A percentile compares a stretch with the other conserved stretches of the same genome.
Evolutionary conservation across 1,140 invertebrate genomes (phyloP).

Genomic region (Penaeus indicus): DNA sequence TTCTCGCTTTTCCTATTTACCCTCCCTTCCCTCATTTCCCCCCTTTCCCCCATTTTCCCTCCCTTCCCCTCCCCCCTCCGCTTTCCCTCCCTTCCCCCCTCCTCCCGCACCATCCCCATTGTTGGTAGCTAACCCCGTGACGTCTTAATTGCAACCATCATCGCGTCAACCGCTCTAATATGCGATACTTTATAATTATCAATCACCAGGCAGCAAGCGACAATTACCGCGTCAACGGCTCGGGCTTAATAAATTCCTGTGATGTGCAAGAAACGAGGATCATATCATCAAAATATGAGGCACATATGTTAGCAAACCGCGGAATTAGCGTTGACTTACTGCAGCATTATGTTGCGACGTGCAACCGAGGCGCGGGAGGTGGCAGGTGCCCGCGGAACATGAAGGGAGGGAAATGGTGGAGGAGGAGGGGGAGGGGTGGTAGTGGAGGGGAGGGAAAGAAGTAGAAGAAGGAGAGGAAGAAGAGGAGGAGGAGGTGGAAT

Average conservation of each 20-base stretch:
- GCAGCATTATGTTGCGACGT: neutral
- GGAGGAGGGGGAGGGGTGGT: neutral
- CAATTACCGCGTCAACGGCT: conserved; percentile 34
- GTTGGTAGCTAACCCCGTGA: neutral
- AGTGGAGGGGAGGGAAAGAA: too few relatives aligned
- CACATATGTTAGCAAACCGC: conserved; percentile 36
- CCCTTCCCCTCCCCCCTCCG: neutral
- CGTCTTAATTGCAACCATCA: conserved; percentile 7
- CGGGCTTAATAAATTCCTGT: conserved; percentile 2
- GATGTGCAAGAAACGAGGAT: conserved; percentile 35
- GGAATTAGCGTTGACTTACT: neutral
- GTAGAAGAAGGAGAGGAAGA: too few relatives aligned
- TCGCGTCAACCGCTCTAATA: neutral
- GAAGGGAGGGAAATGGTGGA: neutral
- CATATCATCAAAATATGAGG: conserved; percentile 31
- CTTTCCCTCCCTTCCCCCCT: neutral
- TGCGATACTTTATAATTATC: neutral
- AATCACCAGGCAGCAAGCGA: neutral
- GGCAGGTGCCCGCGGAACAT: too few relatives aligned
- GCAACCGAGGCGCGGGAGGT: too few relatives aligned
- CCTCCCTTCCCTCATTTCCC: neutral
- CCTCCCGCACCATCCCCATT: neutral
- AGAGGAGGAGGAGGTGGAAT: too few relatives aligned
- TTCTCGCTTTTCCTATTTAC: neutral
- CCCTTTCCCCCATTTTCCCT: neutral